phyloP scores from a whole-genome alignment of 2,797 vertebrate genomes.

The Cuculus canorus region DNA sequence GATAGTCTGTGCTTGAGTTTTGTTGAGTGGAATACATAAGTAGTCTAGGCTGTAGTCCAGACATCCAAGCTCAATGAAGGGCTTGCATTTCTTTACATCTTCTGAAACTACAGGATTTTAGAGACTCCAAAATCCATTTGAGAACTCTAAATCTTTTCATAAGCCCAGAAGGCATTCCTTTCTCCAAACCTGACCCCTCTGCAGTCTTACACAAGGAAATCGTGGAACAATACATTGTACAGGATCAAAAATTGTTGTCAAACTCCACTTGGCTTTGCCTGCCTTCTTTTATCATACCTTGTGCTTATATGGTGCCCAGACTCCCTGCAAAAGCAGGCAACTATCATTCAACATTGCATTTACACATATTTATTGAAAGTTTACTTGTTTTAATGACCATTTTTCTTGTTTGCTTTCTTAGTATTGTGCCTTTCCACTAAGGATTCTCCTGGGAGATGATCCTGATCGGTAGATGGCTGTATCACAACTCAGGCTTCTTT shows the following conservation, averaged over 20 bases:
- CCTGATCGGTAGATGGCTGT: background rate
- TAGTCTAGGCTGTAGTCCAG: background rate
- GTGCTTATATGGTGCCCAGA: rapidly evolving
- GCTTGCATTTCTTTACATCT: background rate
- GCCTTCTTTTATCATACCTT: background rate
- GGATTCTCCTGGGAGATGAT: background rate
- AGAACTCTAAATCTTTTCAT: background rate
- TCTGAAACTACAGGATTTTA: background rate
- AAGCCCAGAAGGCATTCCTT: background rate
- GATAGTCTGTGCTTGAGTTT: background rate
- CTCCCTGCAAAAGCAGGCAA: background rate
- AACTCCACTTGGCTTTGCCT: background rate
- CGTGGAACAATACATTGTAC: background rate
- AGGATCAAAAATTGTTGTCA: background rate
- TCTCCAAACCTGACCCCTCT: background rate
- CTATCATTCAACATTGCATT: background rate
- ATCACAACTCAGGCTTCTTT: background rate
- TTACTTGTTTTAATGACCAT: background rate
- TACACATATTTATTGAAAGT: background rate
- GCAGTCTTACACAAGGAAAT: background rate
- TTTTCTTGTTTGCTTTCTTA: background rate
- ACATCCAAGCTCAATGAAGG: background rate
- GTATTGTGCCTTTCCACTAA: background rate
- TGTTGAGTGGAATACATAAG: background rate
- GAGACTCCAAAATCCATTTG: background rate